Evolutionary conservation across 2,888 invertebrate species (phyloP), one percentile per base, ranked within the genome.

Genomic region (Serrognathus titanus): DNA sequence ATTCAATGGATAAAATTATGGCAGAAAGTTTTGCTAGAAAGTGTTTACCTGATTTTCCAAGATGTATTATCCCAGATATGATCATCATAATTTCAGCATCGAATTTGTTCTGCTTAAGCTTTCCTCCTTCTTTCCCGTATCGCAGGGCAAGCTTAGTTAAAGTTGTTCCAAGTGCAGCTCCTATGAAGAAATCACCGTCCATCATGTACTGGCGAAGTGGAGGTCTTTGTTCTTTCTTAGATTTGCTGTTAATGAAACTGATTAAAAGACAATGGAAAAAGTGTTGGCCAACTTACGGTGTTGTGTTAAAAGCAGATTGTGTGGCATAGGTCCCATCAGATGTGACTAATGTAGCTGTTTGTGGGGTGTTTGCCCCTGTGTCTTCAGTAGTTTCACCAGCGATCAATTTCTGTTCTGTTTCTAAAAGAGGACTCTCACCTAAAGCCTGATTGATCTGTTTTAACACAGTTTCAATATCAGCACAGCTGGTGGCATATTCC

Each of bases 311-410:
- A 41, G 96, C 97, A 63, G 97, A 97, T 79, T 99, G 98, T 3
- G 97, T 91, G 24, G 98, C 99, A 78, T 99, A 99, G 0, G 98
- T 97, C 13, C 99, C 99, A 81, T 99, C 99, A 37, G 98, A 97
- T 46, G 99, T 99, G 41, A 99, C 97, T 58, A 94, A 79, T 68
- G 88, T 89, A 1, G 75, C 64, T 13, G 66, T 68, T 57, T 64
- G 67, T 9, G 49, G 59, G 47, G 68, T 63, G 7, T 60, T 53
- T 20, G 60, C 70, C 54, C 72, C 75, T 2, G 75, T 74, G 51
- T 85, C 85, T 13, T 83, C 81, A 5, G 82, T 75, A 64, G 81
- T 81, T 48, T 88, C 89, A 4, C 91, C 92, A n/a, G 88, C 82
- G 53, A 88, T 85, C 64, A 89, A 84, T 64, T 85, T 86, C 63